Conservation (phyloP, 2,113 vertebrate species). For the Caretta caretta region DNA sequence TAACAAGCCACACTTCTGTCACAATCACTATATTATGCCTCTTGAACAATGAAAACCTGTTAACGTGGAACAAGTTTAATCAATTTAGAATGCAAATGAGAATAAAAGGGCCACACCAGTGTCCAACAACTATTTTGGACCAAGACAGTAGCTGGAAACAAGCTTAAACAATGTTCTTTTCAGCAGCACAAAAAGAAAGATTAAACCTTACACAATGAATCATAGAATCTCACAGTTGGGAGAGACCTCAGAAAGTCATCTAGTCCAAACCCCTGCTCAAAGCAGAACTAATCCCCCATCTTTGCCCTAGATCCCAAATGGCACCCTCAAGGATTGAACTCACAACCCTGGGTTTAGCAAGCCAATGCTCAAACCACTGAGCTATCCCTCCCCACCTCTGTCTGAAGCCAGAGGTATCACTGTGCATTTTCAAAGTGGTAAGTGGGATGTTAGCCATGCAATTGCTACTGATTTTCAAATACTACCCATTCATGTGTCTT, state of each 20-base stretch:
- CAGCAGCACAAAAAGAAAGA: conserved; percentile 11
- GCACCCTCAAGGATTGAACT: too few species aligned
- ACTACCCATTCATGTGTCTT: neutral
- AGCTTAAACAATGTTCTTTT: conserved; percentile 36
- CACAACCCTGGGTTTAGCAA: too few species aligned
- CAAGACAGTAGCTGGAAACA: conserved; percentile 27
- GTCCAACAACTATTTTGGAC: neutral
- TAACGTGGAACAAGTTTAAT: conserved; percentile 58
- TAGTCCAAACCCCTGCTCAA: too few species aligned
- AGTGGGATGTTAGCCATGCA: neutral
- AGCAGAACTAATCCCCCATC: too few species aligned
- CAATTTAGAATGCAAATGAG: conserved; percentile 73
- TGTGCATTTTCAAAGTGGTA: neutral
- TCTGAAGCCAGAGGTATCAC: neutral
- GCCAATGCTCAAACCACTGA: too few species aligned
- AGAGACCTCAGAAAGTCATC: too few species aligned
- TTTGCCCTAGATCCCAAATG: too few species aligned
- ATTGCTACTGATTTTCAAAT: neutral
- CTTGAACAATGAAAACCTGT: conserved; percentile 55
- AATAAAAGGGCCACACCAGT: conserved; percentile 39
- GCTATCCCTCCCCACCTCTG: neutral
- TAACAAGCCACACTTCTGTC: conserved; percentile 54
- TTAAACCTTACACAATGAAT: neutral
- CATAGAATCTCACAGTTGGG: too few species aligned
- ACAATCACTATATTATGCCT: conserved; percentile 56